These are phyloP conservation scores for Ophion obscuratus DNA, from an alignment of 2,888 invertebrate species.

Conservation along the genomic window DNA sequence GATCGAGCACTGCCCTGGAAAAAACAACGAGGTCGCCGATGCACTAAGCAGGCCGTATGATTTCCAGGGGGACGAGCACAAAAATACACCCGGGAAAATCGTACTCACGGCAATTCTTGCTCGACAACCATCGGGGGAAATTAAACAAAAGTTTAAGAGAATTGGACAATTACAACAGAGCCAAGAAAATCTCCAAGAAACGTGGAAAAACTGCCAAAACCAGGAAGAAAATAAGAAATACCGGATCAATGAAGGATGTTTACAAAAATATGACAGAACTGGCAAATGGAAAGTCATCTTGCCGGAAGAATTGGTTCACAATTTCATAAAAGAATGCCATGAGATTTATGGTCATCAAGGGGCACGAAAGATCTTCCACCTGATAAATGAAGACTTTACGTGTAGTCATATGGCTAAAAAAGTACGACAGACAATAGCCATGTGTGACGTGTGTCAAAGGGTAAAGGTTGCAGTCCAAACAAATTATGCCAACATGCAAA, in stretches of 20 bases:
- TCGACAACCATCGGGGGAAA: not conserved
- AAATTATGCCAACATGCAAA: not conserved
- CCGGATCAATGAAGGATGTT: not conserved
- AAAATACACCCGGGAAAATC: not conserved
- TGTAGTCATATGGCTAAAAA: not conserved
- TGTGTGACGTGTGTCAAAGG: not conserved
- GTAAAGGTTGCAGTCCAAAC: not conserved
- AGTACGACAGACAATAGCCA: not conserved
- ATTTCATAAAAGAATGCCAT: not conserved
- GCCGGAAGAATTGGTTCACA: not conserved
- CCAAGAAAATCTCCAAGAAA: not conserved
- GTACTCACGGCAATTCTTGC: too few relatives aligned
- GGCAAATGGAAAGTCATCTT: not conserved
- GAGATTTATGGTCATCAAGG: not conserved
- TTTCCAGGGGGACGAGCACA: not conserved
- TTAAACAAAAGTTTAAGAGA: not conserved
- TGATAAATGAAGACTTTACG: not conserved
- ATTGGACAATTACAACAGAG: not conserved
- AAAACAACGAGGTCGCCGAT: not conserved
- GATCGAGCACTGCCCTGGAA: conserved; percentile 29
- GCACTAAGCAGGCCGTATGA: not conserved
- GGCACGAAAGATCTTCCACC: not conserved
- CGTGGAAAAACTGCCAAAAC: not conserved
- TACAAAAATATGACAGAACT: not conserved
- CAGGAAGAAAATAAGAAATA: too few relatives aligned